A percentile compares a stretch with the other conserved stretches of the same genome.
Conservation (phyloP, 2,888 invertebrate species). For the Conistra vaccinii region DNA sequence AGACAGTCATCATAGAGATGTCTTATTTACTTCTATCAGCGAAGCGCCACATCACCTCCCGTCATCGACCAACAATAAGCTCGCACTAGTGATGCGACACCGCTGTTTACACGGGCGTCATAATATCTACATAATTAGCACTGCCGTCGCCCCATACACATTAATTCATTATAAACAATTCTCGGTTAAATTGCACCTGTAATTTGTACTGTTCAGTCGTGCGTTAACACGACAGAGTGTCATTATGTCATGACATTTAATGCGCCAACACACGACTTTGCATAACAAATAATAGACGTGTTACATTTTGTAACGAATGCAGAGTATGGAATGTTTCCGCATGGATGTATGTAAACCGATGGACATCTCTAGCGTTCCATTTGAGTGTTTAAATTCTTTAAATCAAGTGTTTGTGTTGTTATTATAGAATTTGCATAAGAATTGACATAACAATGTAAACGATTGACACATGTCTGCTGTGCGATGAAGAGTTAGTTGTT, state of each 20-base stretch:
- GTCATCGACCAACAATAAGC: conserved; percentile 30
- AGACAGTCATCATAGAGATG: neutral
- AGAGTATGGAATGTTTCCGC: conserved; percentile 68
- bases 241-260: conserved; percentile 82
- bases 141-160: conserved; percentile 73
- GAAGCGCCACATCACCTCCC: conserved; percentile 53
- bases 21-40: neutral
- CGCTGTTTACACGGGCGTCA: conserved; percentile 65
- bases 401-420: conserved; percentile 34
- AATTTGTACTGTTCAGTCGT: conserved; percentile 80
- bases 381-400: conserved; percentile 37
- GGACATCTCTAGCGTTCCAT: conserved; percentile 21
- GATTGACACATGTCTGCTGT: conserved; percentile 39
- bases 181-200: conserved; percentile 78
- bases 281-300: conserved; percentile 87
- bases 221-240: conserved; percentile 72
- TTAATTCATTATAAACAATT: conserved; percentile 84
- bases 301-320: conserved; percentile 78
- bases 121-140: conserved; percentile 80
- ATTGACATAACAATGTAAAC: conserved; percentile 55
- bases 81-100: conserved; percentile 56
- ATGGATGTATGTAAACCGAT: conserved; percentile 11
- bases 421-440: conserved; percentile 51
- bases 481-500: conserved; percentile 24
- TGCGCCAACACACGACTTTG: conserved; percentile 79